Evolutionary conservation across 2,113 vertebrate genomes (phyloP), one percentile per base, ranked within the genome.

Genomic region (Stigmatopora nigra): DNA sequence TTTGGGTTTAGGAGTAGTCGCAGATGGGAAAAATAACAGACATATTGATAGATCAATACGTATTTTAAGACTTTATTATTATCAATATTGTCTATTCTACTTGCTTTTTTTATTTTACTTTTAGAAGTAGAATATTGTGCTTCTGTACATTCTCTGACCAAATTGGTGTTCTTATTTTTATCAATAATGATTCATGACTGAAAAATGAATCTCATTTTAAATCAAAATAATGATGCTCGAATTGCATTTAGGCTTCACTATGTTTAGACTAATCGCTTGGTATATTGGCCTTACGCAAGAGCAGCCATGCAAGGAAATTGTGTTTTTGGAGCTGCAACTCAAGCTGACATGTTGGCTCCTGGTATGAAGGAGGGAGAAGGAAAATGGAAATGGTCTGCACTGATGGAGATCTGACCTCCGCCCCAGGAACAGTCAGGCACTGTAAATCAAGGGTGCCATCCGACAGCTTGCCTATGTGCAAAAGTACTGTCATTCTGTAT

Each of bases 251-350:
- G 52, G 11, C 11, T 25, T 14, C 52, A 22, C 52, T 25, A 1
- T 68, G 49, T 64, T 71, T 59, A 36, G 38, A 59, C 35, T 38
- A 58, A 58, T 58, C 56, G 36, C 41, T 3, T n/a, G n/a, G 38
- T 7, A 45, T 44, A 55, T 55, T 55, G 58, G 36, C 16, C 36
- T 41, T 41, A 44, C n/a, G 58, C 36, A 75, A 64, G 74, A 73
- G 77, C 82, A 82, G 47, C 62, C 73, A 83, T 82, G 85, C 77
- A 74, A 72, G 68, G 69, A 81, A 83, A 87, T 85, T 79, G 70
- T 80, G 68, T 80, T 87, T 86, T 84, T 84, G 84, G 87, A 80
- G 66, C 65, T 19, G 49, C 56, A 61, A 71, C 69, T 69, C 64
- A 45, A 65, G 78, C 78, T 75, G 78, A 83, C 81, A 75, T 77